Base-by-base conservation (phyloP, 2,797 vertebrate species). In the Hydrolagus colliei region DNA sequence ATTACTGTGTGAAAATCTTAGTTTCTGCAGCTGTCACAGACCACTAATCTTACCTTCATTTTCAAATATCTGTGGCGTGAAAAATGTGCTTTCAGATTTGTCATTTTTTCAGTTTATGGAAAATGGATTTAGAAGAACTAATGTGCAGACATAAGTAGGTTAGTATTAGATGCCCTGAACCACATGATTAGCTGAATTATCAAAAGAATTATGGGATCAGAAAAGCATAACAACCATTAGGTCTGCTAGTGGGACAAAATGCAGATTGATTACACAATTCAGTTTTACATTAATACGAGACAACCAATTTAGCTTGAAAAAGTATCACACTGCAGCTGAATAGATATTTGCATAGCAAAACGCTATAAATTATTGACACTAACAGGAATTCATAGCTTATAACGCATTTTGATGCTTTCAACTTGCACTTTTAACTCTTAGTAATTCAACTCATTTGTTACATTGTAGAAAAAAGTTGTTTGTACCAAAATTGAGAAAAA, bases 221-320 rank as follows among this genome's bases (percentile, higher is more conserved):
- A 71, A 84, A 67, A 84, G 79, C 27, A 68, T 35, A 71, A n/a
- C 65, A 84, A 52, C 63, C 65, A 52, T 84, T 84, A 71, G 32
- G 32, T 67, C 79, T 71, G 14, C 65, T 71, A 20, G 32, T 35
- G 20, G 65, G 65, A 10, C 27, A 84, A 71, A 84, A 71, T 71
- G 32, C 32, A 84, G 79, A 84, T 84, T 84, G 79, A 84, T 84
- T 84, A 84, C 18, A 52, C 65, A 35, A 65, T 67, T 84, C 79
- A 84, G 32, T 84, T 84, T 84, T 71, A 84, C 52, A 67, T 84
- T 84, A 71, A 84, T 84, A 41, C 65, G 41, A 68, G 79, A 84
- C 65, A 35, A 41, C 79, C 79, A 84, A 84, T 84, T 84, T 84
- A 84, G 63, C 71, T 84, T 84, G 79, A 84, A 71, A 84, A 84